A percentile compares a stretch with the other conserved stretches of the same genome.
Conservation (phyloP, 2,888 invertebrate species). For the Pollenia amentaria region DNA sequence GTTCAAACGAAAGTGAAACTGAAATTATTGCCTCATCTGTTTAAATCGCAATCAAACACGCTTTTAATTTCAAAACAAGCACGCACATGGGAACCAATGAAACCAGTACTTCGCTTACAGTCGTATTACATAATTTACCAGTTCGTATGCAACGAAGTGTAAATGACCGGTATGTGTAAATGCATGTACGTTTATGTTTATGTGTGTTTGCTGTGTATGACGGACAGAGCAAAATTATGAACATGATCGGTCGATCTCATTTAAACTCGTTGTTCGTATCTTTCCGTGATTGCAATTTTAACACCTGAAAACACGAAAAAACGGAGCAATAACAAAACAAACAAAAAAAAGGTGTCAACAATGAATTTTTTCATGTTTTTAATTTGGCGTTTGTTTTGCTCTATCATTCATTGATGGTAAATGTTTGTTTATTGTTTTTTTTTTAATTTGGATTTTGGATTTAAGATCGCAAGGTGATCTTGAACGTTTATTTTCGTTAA, state of each 20-base stretch:
- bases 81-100: conserved; percentile 6
- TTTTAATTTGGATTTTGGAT: background rate
- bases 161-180: conserved; percentile 73
- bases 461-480: conserved; percentile 67
- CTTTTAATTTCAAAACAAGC: background rate
- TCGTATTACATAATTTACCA: conserved; percentile 79
- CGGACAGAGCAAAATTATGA: conserved; percentile 8
- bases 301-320: conserved; percentile 31
- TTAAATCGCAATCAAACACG: conserved; percentile 18
- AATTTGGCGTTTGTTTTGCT: conserved; percentile 65
- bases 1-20: conserved; percentile 80
- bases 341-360: conserved; percentile 71
- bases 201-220: conserved; percentile 6
- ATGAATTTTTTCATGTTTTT: conserved; percentile 44
- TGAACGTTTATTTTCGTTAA: conserved; percentile 41
- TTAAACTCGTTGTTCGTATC: conserved; percentile 37
- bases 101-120: conserved; percentile 7
- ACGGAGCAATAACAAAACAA: background rate
- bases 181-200: conserved; percentile 13
- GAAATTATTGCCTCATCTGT: conserved; percentile 18
- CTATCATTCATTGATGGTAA: conserved; percentile 46
- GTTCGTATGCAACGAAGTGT: conserved; percentile 73
- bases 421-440: conserved; percentile 6
- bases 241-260: conserved; percentile 48
- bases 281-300: conserved; percentile 77